Base-by-base conservation (phyloP, 2,888 invertebrate species). In the Eupithecia dodoneata region DNA sequence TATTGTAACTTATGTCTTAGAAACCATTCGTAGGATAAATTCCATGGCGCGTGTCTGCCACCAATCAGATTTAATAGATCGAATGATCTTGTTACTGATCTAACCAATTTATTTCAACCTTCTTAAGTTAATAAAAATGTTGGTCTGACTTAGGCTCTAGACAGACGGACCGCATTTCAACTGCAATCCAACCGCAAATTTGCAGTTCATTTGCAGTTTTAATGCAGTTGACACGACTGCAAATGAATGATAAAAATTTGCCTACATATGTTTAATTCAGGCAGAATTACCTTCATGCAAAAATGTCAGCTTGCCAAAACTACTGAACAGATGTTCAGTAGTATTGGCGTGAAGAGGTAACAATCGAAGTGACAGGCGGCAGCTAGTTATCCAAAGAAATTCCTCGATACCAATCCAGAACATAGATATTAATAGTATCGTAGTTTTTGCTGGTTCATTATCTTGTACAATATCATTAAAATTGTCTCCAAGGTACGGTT, bases 391-490 rank as follows among this genome's bases (percentile, higher is more conserved):
- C 63, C 30, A 10, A 63, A 73, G 30, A 70, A 71, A 71, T 74
- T n/a, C 70, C 44, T 45, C 42, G 44, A 71, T 59, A 72, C 18
- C 42, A 75, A 74, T 70, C 70, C 73, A 66, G 47, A 49, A 75
- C 44, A 47, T 71, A 65, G 65, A 65, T 65, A 66, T 42, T 41
- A 30, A 73, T 52, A 69, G 55, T 75, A 15, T 63, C 13, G 7
- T 13, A 55, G 73, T 78, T 78, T 76, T 78, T 78, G 73, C 55
- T 6, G 12, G 10, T 9, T 73, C 74, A 72, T 73, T 81, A 76
- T 67, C 55, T 73, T 75, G 71, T 70, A 76, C 65, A 55, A 79
- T 77, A 76, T 76, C 71, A 76, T 76, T 76, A 76, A 81, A 63
- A 63, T 81, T 77, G 73, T 83, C 78, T 76, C 66, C 73, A 72